A percentile compares a stretch with the other conserved stretches of the same genome.
Evolutionary conservation across 2,113 vertebrate species (phyloP).

Genomic region (Cyanoramphus novaezelandiae): DNA sequence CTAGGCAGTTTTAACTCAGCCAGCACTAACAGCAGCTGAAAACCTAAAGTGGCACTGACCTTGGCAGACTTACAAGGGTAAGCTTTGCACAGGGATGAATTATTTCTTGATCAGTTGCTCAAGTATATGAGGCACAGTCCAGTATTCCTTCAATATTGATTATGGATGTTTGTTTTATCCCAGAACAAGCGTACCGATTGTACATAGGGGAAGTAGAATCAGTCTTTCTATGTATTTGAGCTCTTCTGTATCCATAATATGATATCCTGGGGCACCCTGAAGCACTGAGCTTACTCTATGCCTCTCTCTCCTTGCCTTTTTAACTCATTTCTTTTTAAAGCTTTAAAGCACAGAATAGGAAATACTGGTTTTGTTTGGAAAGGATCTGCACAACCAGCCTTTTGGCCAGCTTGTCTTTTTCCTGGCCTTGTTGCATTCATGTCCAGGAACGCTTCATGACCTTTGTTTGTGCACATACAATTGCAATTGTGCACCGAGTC

Average conservation of each 20-base stretch:
- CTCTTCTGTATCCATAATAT: not conserved
- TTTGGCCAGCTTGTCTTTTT: not conserved
- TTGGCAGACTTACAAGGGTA: slow-evolving; percentile 22
- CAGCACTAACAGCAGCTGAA: slow-evolving; percentile 12
- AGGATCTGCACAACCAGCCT: not conserved
- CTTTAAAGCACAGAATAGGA: not conserved
- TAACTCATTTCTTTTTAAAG: not conserved
- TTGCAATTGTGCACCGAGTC: not conserved
- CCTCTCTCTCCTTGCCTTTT: not conserved
- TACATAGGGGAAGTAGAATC: not conserved
- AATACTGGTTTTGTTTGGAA: not conserved
- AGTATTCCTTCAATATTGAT: slow-evolving; percentile 1
- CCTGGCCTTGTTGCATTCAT: not conserved
- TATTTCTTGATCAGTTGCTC: slow-evolving; percentile 16
- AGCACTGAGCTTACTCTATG: not conserved
- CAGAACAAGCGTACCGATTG: not conserved
- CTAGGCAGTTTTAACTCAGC: not conserved
- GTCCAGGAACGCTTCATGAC: not conserved
- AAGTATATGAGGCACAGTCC: not conserved
- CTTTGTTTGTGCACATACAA: not conserved
- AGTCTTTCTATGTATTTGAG: not conserved
- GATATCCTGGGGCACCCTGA: not conserved
- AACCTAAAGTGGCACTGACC: slow-evolving; percentile 32
- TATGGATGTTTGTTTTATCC: slow-evolving; percentile 6
- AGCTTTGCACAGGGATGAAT: not conserved